Conservation (phyloP, 1,140 invertebrate genomes). For the Drosophila teissieri region DNA sequence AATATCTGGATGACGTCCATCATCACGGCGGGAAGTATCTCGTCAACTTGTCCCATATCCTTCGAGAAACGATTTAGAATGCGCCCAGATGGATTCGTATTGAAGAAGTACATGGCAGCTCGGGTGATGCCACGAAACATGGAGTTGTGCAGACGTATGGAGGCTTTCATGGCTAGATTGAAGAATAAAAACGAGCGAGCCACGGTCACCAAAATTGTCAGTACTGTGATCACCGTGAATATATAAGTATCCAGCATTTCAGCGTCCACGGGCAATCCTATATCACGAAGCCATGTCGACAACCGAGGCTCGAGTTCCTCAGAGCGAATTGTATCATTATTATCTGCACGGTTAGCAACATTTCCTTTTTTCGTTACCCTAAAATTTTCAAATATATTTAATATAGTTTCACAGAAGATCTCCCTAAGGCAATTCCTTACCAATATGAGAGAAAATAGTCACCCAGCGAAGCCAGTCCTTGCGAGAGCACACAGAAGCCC, state of each 20-base stretch:
- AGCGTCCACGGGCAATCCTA: constrained; percentile 60
- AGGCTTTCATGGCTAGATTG: constrained; percentile 89
- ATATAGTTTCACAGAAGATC: no score
- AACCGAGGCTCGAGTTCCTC: constrained; percentile 46
- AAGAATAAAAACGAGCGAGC: constrained; percentile 88
- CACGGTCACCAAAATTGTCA: constrained; percentile 87
- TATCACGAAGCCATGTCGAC: constrained; percentile 43
- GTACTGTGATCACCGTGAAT: constrained; percentile 86
- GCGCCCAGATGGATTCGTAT: constrained; percentile 90
- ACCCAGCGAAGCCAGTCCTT: constrained; percentile 87
- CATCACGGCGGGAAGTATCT: constrained; percentile 91
- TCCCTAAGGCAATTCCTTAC: constrained; percentile 54
- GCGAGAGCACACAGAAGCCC: constrained; percentile 85
- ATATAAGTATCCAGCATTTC: constrained; percentile 81
- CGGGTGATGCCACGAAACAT: constrained; percentile 92
- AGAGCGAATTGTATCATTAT: constrained; percentile 9
- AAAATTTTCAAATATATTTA: neutral
- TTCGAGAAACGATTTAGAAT: constrained; percentile 93
- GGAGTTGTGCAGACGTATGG: constrained; percentile 89
- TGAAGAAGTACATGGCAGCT: constrained; percentile 93
- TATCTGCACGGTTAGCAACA: constrained; percentile 17
- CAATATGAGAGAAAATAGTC: constrained; percentile 89
- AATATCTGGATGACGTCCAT: constrained; percentile 92
- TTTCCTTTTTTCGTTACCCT: constrained; percentile 85
- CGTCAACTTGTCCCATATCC: constrained; percentile 94